These are phyloP conservation scores for Myotis daubentonii DNA, from an alignment of 2,797 vertebrate species.

Conservation along the genomic window DNA sequence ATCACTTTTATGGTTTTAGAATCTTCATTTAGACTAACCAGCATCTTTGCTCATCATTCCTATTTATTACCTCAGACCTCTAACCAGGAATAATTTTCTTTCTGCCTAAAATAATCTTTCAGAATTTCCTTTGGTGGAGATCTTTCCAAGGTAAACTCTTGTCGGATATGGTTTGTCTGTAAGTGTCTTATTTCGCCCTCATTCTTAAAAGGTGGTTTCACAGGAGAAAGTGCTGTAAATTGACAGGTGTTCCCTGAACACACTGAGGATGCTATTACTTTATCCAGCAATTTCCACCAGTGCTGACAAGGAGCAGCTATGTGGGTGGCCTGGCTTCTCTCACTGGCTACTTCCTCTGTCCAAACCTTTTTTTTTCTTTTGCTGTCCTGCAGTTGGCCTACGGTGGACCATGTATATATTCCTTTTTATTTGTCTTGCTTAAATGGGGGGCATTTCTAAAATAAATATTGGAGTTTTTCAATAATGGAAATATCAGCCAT, in stretches of 20 bases:
- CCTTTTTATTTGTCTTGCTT: neutral
- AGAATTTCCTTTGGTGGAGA: neutral
- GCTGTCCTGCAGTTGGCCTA: neutral
- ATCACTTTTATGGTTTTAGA: neutral
- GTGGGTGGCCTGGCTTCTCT: neutral
- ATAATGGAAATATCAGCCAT: neutral
- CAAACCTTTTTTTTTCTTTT: neutral
- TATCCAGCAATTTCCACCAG: neutral
- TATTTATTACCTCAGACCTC: neutral
- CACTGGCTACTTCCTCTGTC: neutral
- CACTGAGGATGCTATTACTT: neutral
- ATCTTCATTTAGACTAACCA: neutral
- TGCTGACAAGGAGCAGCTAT: neutral
- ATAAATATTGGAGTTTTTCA: neutral
- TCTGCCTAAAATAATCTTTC: slow-evolving; percentile 4
- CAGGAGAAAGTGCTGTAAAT: neutral
- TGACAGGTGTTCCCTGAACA: neutral
- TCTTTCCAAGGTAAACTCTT: neutral
- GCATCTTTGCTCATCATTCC: neutral
- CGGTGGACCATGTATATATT: neutral
- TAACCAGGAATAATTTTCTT: neutral
- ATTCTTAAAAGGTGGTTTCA: neutral
- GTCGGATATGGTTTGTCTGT: neutral
- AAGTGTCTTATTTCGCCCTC: neutral
- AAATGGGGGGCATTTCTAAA: neutral